Percentiles rank a stretch among this genome's conserved stretches.
These are phyloP conservation scores for Nothobranchius furzeri DNA, from an alignment of 2,113 vertebrate genomes.

Conservation along the genomic window DNA sequence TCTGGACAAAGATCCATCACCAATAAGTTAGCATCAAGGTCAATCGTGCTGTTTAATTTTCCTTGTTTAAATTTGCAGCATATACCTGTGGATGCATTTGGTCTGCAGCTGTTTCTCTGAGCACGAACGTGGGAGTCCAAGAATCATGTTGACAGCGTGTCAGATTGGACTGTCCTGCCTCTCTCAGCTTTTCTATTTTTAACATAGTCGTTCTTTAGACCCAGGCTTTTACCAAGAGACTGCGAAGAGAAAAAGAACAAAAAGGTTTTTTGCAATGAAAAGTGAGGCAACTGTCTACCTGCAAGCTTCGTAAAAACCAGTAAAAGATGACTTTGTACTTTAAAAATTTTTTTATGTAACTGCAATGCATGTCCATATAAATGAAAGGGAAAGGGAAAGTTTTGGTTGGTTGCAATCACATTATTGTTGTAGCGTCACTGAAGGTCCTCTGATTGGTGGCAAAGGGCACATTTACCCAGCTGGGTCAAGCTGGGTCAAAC, in stretches of 20 bases:
- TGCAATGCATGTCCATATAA: background rate
- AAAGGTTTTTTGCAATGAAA: constrained; percentile 3
- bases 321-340: too few relatives aligned
- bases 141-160: constrained; percentile 69
- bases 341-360: background rate
- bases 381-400: background rate
- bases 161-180: constrained; percentile 66
- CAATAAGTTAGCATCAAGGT: background rate
- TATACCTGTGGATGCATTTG: constrained; percentile 24
- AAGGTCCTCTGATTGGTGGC: too few relatives aligned
- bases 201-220: constrained; percentile 51
- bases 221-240: constrained; percentile 18
- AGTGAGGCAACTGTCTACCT: background rate
- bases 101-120: constrained; percentile 27
- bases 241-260: background rate
- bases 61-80: background rate
- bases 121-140: constrained; percentile 29
- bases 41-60: background rate
- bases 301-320: background rate
- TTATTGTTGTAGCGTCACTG: background rate
- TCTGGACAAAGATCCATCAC: too few relatives aligned
- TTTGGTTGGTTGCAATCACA: constrained; percentile 10
- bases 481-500: too few relatives aligned
- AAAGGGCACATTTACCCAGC: too few relatives aligned
- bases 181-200: constrained; percentile 69